A percentile compares a stretch with the other conserved stretches of the same genome.
These are phyloP conservation scores for Palythoa heliodiscus DNA, from an alignment of 92 coral and sea anemone species.

Conservation along the genomic window DNA sequence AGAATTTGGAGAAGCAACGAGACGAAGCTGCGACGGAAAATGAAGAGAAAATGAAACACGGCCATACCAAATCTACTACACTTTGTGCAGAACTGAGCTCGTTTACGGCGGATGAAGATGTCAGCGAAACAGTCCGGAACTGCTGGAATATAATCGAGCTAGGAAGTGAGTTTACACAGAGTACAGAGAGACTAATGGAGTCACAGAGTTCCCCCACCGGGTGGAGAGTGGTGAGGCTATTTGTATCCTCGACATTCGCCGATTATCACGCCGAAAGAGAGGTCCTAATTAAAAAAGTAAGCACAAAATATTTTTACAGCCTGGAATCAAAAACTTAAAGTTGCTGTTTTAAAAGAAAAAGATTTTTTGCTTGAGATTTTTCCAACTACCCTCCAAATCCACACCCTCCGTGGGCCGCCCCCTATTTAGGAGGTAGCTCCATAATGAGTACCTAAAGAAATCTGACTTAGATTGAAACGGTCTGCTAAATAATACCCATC, in stretches of 20 bases:
- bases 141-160: slow-evolving; percentile 71
- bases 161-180: slow-evolving; percentile 24
- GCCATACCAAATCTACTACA: slow-evolving; percentile 45
- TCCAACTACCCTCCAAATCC: too few relatives aligned
- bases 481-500: too few relatives aligned
- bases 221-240: slow-evolving; percentile 77
- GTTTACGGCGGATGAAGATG: slow-evolving; percentile 61
- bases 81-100: neutral
- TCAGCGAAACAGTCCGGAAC: slow-evolving; percentile 46
- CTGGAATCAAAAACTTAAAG: too few relatives aligned
- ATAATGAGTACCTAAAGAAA: too few relatives aligned
- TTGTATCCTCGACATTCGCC: slow-evolving; percentile 83
- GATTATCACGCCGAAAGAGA: slow-evolving; percentile 89
- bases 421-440: too few relatives aligned
- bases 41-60: neutral
- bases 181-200: neutral
- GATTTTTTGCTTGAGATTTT: too few relatives aligned
- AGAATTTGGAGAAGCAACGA: neutral
- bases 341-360: neutral
- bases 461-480: too few relatives aligned
- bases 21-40: neutral
- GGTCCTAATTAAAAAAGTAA: slow-evolving; percentile 72
- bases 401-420: too few relatives aligned
- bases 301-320: neutral
- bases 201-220: slow-evolving; percentile 38